Conservation (phyloP, 2,113 vertebrate species). For the Tupaia chinensis region DNA sequence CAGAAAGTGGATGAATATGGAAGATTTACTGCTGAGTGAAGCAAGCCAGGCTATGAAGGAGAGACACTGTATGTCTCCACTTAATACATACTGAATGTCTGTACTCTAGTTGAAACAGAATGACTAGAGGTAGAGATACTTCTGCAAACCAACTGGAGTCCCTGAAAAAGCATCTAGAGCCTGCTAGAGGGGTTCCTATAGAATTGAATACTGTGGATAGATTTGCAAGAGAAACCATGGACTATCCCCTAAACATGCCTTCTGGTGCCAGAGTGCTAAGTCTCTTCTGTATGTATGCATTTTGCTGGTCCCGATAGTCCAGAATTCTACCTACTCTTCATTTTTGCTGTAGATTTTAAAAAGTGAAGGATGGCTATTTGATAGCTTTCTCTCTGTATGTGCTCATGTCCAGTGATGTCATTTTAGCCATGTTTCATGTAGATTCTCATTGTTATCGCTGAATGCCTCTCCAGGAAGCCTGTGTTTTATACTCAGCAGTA, state of each 20-base stretch:
- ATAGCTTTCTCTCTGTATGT: constrained; percentile 35
- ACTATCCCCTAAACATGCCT: background rate
- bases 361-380: constrained; percentile 13
- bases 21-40: too few relatives aligned
- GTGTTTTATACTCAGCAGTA: constrained; percentile 42
- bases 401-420: constrained; percentile 13
- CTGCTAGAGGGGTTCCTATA: too few relatives aligned
- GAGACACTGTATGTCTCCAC: too few relatives aligned
- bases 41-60: too few relatives aligned
- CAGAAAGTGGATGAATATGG: too few relatives aligned
- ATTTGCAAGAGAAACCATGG: background rate
- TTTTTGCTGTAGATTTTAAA: constrained; percentile 43
- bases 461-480: constrained; percentile 41
- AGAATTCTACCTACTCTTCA: constrained; percentile 33
- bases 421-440: constrained; percentile 72
- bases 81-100: too few relatives aligned
- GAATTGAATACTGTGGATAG: background rate
- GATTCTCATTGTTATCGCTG: constrained; percentile 55
- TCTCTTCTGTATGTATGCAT: background rate
- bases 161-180: background rate
- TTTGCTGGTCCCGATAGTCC: background rate
- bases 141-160: background rate
- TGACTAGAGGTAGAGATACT: background rate
- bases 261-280: background rate
- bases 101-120: too few relatives aligned